Evolutionary conservation across 2,888 invertebrate species (phyloP), one percentile per base, ranked within the genome.

Genomic region (Frankliniella fusca): DNA sequence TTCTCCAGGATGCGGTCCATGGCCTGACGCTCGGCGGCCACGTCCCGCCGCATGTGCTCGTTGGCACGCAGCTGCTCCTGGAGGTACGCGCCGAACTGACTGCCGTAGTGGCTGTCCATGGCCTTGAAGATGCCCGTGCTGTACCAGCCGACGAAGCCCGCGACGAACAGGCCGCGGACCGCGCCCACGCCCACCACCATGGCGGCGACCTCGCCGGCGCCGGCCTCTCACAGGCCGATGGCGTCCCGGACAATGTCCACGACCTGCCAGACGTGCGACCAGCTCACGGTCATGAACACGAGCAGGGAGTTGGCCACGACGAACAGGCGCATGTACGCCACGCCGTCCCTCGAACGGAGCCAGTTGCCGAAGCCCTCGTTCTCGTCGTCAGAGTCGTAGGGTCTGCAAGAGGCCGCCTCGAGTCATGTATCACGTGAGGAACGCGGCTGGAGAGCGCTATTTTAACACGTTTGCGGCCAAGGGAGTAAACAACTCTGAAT

Each of bases 301-400:
- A 94, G 90, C 80, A 95, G 87, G 48, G 93, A 92, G 88, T 95
- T 95, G 79, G 93, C 92, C 83, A 95, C 89, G 38, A 95, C 94
- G 87, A 95, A 95, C n/a, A 95, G 88, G 88, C 93, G 93, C 92
- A 95, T 92, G 88, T 93, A 94, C 86, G 94, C 94, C 84, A 93
- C 87, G 80, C 93, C 93, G 84, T 92, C 91, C 84, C 91, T 90
- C 85, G 92, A 90, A 84, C 88, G 86, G 48, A 90, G 83, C 85
- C 85, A 85, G 23, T 83, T 81, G 20, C 84, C 81, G 81, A 85
- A 85, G 23, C 85, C 85, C 70, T 82, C 80, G 28, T 85, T 82
- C n/a, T 83, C 83, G 48, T 84, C 84, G 15, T 85, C 85, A 20
- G 84, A 84, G 15, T 83, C 83, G n/a, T 27, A 76, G 27, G 11